phyloP scores from a whole-genome alignment of 2,888 invertebrate genomes.

The Omphaloscelis lunosa region DNA sequence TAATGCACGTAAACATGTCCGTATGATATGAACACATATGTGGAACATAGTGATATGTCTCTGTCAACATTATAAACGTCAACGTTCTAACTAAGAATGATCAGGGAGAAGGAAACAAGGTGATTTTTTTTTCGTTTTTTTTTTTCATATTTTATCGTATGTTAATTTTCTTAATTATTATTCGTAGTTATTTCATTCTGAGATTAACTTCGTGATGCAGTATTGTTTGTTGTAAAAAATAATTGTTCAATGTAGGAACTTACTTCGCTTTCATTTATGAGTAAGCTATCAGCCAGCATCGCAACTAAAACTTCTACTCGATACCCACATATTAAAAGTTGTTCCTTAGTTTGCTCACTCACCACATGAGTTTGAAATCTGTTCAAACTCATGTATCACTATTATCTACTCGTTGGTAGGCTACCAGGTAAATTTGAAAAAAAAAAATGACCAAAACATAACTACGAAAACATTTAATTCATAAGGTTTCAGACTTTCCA shows the following conservation, averaged over 20 bases:
- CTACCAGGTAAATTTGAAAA: too few species aligned
- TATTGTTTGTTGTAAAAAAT: slow-evolving; percentile 3
- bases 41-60: slow-evolving; percentile 30
- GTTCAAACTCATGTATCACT: slow-evolving; percentile 16
- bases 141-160: neutral
- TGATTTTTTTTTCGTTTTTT: neutral
- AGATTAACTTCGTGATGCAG: neutral
- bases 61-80: slow-evolving; percentile 21
- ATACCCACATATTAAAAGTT: slow-evolving; percentile 28
- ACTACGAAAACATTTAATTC: too few species aligned
- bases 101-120: slow-evolving; percentile 8
- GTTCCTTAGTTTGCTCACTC: slow-evolving; percentile 14
- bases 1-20: neutral
- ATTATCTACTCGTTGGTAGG: neutral
- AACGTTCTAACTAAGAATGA: slow-evolving; percentile 27
- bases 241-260: slow-evolving; percentile 3
- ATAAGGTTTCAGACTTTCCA: too few species aligned
- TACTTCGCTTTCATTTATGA: slow-evolving; percentile 19
- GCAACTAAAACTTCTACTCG: slow-evolving; percentile 31
- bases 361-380: neutral
- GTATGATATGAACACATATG: slow-evolving; percentile 7
- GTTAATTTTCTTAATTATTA: slow-evolving; percentile 1
- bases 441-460: too few species aligned
- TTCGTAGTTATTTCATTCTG: neutral
- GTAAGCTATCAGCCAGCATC: slow-evolving; percentile 8